Percentiles rank a stretch among this genome's conserved stretches.
Evolutionary conservation across 2,113 vertebrate genomes (phyloP).

Genomic region (Heterotilapia buettikoferi): DNA sequence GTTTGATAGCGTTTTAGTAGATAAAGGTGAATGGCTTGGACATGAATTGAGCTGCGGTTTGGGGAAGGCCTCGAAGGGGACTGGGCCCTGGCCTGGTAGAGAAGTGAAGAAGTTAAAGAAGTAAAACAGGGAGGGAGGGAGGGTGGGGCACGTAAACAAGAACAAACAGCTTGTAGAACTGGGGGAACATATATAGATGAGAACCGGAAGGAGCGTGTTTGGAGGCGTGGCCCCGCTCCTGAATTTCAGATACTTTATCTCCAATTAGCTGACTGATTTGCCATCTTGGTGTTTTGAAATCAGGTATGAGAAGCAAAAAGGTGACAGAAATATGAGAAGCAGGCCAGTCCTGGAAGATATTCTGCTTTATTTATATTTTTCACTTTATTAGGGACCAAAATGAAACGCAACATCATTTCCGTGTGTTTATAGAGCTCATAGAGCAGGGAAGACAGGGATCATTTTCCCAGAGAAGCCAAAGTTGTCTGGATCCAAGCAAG

Average conservation of each 20-base stretch:
- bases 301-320: neutral
- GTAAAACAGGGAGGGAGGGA: neutral
- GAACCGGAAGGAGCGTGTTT: neutral
- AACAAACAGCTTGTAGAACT: neutral
- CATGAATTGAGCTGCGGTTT: neutral
- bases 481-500: neutral
- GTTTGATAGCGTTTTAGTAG: neutral
- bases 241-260: neutral
- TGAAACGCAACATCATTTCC: fast-evolving
- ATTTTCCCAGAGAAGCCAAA: neutral
- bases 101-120: neutral
- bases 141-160: neutral
- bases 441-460: neutral
- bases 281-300: neutral
- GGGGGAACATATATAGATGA: neutral
- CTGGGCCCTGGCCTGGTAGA: neutral
- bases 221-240: neutral
- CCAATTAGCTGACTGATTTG: neutral
- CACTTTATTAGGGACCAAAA: neutral
- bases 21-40: neutral
- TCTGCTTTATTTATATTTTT: neutral
- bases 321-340: neutral
- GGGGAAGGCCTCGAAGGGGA: neutral
- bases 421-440: neutral
- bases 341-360: neutral